These are phyloP conservation scores for Polyploca ridens DNA, from an alignment of 2,888 invertebrate genomes.

Conservation along the genomic window DNA sequence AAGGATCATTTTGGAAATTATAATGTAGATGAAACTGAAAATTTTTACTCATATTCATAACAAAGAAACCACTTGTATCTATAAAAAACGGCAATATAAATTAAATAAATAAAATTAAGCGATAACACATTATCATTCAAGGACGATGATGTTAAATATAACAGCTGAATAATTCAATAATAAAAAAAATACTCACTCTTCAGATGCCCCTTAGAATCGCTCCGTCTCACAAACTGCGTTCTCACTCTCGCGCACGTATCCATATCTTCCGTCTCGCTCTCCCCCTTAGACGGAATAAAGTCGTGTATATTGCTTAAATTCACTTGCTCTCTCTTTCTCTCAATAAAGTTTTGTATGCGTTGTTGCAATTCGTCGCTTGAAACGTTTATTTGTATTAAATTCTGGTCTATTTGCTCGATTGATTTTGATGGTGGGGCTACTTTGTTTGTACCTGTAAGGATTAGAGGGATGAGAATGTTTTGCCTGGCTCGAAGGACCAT, in stretches of 20 bases:
- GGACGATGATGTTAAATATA: not conserved
- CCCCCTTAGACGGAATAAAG: constrained; percentile 82
- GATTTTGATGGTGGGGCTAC: constrained; percentile 26
- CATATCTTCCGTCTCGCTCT: constrained; percentile 68
- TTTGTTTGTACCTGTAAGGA: constrained; percentile 39
- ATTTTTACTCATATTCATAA: too few species aligned
- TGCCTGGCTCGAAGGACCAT: not conserved
- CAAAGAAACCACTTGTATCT: not conserved
- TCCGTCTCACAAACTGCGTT: constrained; percentile 88
- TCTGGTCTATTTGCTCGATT: constrained; percentile 52
- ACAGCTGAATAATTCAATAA: not conserved
- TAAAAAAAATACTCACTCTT: constrained; percentile 84
- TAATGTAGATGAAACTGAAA: too few species aligned
- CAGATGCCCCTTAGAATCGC: constrained; percentile 91
- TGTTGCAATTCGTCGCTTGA: constrained; percentile 86
- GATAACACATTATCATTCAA: too few species aligned
- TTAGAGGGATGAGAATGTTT: constrained; percentile 7
- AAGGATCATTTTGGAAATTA: too few species aligned
- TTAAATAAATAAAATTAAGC: too few species aligned
- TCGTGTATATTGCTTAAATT: constrained; percentile 90
- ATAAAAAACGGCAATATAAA: not conserved
- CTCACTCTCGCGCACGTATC: constrained; percentile 91
- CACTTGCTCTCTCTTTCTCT: constrained; percentile 89
- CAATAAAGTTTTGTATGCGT: constrained; percentile 90
- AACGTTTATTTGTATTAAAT: constrained; percentile 88